Evolutionary conservation across 2,113 vertebrate species (phyloP).

Genomic region (Fukomys damarensis): DNA sequence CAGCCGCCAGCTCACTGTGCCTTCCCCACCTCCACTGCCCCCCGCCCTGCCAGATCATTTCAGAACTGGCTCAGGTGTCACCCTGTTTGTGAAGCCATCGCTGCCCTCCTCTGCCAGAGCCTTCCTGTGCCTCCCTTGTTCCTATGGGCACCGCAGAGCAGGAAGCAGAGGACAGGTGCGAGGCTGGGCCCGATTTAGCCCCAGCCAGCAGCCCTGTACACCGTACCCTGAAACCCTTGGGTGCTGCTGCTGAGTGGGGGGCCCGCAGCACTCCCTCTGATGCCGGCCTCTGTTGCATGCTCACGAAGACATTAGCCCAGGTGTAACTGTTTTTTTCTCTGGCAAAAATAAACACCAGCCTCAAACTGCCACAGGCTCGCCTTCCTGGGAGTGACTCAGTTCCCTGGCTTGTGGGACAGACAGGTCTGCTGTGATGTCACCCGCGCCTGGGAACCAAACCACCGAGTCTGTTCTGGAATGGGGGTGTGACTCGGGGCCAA

Average conservation of each 20-base stretch:
- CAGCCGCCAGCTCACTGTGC: not conserved
- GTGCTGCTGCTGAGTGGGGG: not conserved
- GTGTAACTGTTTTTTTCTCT: not conserved
- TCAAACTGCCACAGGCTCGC: not conserved
- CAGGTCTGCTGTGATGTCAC: slow-evolving; percentile 65
- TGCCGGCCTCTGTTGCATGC: not conserved
- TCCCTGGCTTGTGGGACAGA: slow-evolving; percentile 12
- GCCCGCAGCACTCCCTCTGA: not conserved
- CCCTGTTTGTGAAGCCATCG: not conserved
- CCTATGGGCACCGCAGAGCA: not conserved
- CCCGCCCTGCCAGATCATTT: not conserved
- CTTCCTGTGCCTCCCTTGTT: not conserved
- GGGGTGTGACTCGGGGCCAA: not conserved
- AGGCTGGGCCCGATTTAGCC: not conserved
- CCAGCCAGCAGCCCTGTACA: not conserved
- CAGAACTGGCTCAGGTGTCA: not conserved
- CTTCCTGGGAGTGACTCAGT: slow-evolving; percentile 51
- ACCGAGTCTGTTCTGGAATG: not conserved
- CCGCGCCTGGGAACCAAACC: not conserved
- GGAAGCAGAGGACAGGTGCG: not conserved
- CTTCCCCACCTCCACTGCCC: not conserved
- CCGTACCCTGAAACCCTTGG: not conserved
- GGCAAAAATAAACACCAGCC: not conserved
- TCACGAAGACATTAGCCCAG: not conserved
- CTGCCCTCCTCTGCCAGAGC: not conserved